phyloP scores from a whole-genome alignment of 1,140 invertebrate genomes.

The Ceratina australensis region DNA sequence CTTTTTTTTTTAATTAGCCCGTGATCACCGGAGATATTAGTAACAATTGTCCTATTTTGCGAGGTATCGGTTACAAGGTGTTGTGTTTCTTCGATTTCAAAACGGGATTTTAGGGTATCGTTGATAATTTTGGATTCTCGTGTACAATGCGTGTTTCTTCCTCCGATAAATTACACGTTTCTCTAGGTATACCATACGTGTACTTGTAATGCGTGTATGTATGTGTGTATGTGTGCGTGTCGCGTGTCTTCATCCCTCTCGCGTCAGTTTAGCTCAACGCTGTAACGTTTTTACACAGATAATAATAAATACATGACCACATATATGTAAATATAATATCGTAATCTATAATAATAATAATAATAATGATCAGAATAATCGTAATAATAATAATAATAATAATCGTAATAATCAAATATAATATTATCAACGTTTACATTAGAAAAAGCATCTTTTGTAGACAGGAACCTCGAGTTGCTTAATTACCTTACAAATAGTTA shows the following conservation, averaged over 20 bases:
- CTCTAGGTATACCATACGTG: not conserved
- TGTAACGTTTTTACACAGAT: slow-evolving; percentile 70
- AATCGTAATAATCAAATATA: slow-evolving; percentile 71
- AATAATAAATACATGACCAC: slow-evolving; percentile 69
- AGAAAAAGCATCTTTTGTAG: slow-evolving; percentile 76
- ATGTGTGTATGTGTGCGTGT: slow-evolving; percentile 22
- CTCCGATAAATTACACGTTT: too few species aligned
- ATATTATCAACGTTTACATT: slow-evolving; percentile 75
- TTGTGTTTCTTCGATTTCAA: not conserved
- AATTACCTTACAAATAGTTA: slow-evolving; percentile 75
- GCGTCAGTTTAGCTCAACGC: slow-evolving; percentile 62
- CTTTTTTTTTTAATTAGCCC: slow-evolving; percentile 36
- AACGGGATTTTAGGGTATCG: not conserved
- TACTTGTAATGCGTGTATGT: not conserved
- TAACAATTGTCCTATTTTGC: slow-evolving; percentile 65
- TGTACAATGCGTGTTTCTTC: too few species aligned
- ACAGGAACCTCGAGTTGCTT: slow-evolving; percentile 78
- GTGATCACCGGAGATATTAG: slow-evolving; percentile 36
- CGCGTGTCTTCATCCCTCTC: not conserved
- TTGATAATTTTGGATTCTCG: not conserved
- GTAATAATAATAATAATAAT: slow-evolving; percentile 71
- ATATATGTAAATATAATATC: slow-evolving; percentile 74
- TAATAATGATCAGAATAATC: slow-evolving; percentile 65
- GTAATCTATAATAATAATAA: slow-evolving; percentile 74
- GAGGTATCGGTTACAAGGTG: slow-evolving; percentile 62